These are phyloP conservation scores for Limnephilus rhombicus DNA, from an alignment of 2,888 invertebrate species.

Conservation along the genomic window DNA sequence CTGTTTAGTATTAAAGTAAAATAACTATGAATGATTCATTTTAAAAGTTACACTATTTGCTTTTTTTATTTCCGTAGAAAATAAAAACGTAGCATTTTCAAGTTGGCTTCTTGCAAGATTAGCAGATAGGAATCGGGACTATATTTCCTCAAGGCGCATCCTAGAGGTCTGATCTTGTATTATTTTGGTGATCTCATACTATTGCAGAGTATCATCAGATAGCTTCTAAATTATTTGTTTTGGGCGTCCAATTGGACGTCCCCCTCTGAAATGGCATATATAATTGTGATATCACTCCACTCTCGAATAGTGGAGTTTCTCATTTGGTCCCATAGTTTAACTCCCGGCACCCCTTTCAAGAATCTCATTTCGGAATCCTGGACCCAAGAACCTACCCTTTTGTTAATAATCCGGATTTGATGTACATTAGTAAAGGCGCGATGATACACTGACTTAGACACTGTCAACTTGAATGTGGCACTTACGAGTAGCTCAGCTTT, in stretches of 20 bases:
- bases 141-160: too few species aligned
- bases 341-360: neutral
- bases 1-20: too few species aligned
- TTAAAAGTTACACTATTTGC: too few species aligned
- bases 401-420: neutral
- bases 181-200: neutral
- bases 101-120: too few species aligned
- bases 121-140: too few species aligned
- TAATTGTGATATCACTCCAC: neutral
- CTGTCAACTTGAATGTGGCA: neutral
- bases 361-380: neutral
- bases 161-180: neutral
- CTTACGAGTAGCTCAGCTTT: neutral
- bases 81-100: too few species aligned
- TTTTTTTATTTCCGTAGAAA: too few species aligned
- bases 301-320: neutral
- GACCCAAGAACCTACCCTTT: neutral
- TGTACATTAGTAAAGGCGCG: neutral
- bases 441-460: neutral
- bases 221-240: neutral
- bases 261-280: neutral
- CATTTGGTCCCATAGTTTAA: neutral
- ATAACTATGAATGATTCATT: too few species aligned
- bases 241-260: neutral
- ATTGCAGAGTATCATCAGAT: neutral